These are phyloP conservation scores for Drosophila sturtevanti DNA, from an alignment of 1,140 invertebrate genomes.

Conservation along the genomic window DNA sequence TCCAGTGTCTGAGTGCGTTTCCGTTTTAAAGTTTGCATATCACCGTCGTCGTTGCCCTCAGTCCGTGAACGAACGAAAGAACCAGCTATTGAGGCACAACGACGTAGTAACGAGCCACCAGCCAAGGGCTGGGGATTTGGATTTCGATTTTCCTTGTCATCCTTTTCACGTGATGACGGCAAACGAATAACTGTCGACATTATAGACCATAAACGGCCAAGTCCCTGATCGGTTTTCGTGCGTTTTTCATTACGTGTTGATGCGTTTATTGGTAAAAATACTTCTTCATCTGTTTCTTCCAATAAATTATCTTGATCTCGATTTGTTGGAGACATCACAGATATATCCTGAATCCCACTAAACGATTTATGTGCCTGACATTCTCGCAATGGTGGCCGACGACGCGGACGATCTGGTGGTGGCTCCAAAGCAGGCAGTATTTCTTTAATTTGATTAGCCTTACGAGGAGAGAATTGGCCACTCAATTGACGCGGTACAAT, in stretches of 20 bases:
- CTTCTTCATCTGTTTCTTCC: slow-evolving; percentile 62
- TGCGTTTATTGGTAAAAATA: slow-evolving; percentile 54
- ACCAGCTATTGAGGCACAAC: slow-evolving; percentile 76
- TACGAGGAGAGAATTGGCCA: slow-evolving; percentile 44
- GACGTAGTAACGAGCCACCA: slow-evolving; percentile 59
- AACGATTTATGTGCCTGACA: slow-evolving; percentile 41
- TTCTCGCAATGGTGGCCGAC: slow-evolving; percentile 54
- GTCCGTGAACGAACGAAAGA: slow-evolving; percentile 63
- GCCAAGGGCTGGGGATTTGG: background rate
- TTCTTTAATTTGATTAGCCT: slow-evolving; percentile 2
- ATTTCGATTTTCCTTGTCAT: slow-evolving; percentile 45
- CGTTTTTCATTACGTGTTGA: slow-evolving; percentile 62
- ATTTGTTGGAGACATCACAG: background rate
- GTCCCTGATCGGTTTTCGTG: slow-evolving; percentile 33
- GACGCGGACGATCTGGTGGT: slow-evolving; percentile 29
- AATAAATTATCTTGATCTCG: background rate
- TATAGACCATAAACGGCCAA: slow-evolving; percentile 67
- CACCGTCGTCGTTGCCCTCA: slow-evolving; percentile 15
- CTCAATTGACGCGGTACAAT: slow-evolving; percentile 53
- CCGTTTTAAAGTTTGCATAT: slow-evolving; percentile 62
- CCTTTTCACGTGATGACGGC: slow-evolving; percentile 28
- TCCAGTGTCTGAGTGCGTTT: slow-evolving; percentile 75
- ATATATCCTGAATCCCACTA: slow-evolving; percentile 48
- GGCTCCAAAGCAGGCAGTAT: background rate
- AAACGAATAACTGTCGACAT: slow-evolving; percentile 72